Evolutionary conservation across 2,888 invertebrate genomes (phyloP).

Genomic region (Hirtodrosophila histrioides): DNA sequence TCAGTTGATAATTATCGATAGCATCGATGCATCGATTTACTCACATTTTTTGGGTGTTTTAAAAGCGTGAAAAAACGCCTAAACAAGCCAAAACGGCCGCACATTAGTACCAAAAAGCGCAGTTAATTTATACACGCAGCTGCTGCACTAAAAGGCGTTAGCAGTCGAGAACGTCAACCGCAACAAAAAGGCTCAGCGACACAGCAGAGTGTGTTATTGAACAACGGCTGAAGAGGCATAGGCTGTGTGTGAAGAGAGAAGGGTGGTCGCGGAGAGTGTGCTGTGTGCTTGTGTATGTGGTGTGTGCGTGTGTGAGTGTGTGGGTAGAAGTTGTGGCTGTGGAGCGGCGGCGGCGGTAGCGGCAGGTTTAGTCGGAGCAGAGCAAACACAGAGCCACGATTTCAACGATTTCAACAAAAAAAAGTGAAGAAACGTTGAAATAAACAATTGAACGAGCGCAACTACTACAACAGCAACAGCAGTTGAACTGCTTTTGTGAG

Average conservation of each 20-base stretch:
- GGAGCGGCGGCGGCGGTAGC: conserved; percentile 46
- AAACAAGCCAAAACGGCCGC: conserved; percentile 59
- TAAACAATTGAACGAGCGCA: conserved; percentile 46
- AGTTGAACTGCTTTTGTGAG: conserved; percentile 63
- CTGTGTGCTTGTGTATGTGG: conserved; percentile 36
- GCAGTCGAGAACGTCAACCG: conserved; percentile 16
- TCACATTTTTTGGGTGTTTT: conserved; percentile 77
- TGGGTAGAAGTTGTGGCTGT: conserved; percentile 66
- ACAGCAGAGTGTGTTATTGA: conserved; percentile 62
- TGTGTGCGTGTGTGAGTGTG: conserved; percentile 49
- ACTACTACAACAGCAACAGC: conserved; percentile 46
- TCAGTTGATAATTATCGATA: conserved; percentile 58
- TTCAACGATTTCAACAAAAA: conserved; percentile 33
- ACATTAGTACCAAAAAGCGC: conserved; percentile 51
- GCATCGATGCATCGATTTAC: conserved; percentile 73
- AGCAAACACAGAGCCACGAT: conserved; percentile 35
- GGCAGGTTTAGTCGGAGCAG: conserved; percentile 57
- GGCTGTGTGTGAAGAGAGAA: conserved; percentile 37
- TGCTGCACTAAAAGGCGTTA: conserved; percentile 30
- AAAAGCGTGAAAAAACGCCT: conserved; percentile 77
- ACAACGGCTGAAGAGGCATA: conserved; percentile 60
- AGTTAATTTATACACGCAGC: conserved; percentile 37
- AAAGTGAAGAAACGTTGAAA: conserved; percentile 46
- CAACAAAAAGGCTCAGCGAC: conserved; percentile 37
- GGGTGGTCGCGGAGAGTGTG: conserved; percentile 50